Conservation (phyloP, 2,888 invertebrate genomes). For the Andrena bucephala region DNA sequence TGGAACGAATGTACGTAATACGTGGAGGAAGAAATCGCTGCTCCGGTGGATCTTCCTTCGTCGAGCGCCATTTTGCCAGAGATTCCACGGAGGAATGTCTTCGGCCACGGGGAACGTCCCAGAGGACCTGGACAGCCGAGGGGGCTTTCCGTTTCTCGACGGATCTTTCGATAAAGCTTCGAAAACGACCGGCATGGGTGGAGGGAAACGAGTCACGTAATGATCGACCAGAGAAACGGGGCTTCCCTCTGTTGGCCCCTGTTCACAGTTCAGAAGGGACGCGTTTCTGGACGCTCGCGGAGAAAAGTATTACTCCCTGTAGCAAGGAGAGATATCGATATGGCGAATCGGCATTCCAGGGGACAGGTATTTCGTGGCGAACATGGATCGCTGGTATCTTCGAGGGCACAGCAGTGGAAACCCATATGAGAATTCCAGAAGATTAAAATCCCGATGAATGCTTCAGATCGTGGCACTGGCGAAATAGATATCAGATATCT, state of each 20-base stretch:
- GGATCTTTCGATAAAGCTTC: slow-evolving; percentile 71
- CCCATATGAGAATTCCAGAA: background rate
- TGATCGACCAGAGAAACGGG: slow-evolving; percentile 33
- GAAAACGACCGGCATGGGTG: slow-evolving; percentile 55
- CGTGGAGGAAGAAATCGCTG: slow-evolving; percentile 13
- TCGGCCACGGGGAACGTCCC: slow-evolving; percentile 50
- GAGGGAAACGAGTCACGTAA: slow-evolving; percentile 33
- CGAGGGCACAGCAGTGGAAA: background rate
- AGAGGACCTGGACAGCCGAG: slow-evolving; percentile 48
- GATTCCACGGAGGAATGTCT: slow-evolving; percentile 40
- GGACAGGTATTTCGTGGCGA: slow-evolving; percentile 42
- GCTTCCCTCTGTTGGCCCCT: slow-evolving; percentile 14
- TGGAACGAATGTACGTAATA: slow-evolving; percentile 17
- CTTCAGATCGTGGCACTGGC: no score
- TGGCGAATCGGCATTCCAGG: slow-evolving; percentile 48
- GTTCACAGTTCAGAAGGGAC: slow-evolving; percentile 18
- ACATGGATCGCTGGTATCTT: background rate
- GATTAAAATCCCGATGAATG: no score
- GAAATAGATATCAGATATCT: no score
- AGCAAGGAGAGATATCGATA: slow-evolving; percentile 57
- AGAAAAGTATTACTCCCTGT: slow-evolving; percentile 57
- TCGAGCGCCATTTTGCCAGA: slow-evolving; percentile 25
- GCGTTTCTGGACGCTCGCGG: slow-evolving; percentile 23
- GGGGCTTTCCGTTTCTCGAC: slow-evolving; percentile 61
- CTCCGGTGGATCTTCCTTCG: slow-evolving; percentile 24